Conservation (phyloP, 2,888 invertebrate species). For the Plebejus anna region DNA sequence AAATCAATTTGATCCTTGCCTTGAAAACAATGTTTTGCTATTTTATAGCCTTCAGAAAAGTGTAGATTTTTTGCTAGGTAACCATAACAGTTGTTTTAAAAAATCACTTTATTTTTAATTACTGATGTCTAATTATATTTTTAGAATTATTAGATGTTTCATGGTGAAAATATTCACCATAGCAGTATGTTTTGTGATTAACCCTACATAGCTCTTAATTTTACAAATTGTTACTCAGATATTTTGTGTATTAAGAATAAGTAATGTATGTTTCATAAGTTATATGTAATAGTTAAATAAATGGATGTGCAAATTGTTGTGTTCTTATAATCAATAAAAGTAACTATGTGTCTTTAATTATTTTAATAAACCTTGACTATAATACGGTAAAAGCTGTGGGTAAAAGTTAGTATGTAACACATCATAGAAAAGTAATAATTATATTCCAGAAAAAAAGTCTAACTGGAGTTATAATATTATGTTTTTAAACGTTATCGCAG, state of each 20-base stretch:
- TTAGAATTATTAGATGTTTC: not conserved
- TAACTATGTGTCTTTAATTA: not conserved
- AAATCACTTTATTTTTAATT: not conserved
- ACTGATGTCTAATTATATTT: not conserved
- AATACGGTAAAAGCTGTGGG: no score
- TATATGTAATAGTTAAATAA: not conserved
- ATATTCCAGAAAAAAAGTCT: not conserved
- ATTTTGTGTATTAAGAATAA: not conserved
- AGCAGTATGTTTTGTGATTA: not conserved
- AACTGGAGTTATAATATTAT: no score
- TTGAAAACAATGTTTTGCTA: no score
- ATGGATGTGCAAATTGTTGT: conserved; percentile 20
- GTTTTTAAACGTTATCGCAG: no score
- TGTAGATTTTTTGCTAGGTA: no score
- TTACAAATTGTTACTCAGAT: not conserved
- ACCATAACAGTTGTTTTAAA: no score
- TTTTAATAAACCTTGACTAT: not conserved
- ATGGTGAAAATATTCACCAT: not conserved
- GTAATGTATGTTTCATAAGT: not conserved
- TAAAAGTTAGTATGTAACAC: not conserved
- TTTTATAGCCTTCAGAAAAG: no score
- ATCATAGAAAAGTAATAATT: not conserved
- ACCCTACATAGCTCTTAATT: not conserved
- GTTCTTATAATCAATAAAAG: conserved; percentile 25
- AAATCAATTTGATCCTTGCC: no score